Conservation (phyloP, 2,888 invertebrate genomes). For the Oegoconia quadripuncta region DNA sequence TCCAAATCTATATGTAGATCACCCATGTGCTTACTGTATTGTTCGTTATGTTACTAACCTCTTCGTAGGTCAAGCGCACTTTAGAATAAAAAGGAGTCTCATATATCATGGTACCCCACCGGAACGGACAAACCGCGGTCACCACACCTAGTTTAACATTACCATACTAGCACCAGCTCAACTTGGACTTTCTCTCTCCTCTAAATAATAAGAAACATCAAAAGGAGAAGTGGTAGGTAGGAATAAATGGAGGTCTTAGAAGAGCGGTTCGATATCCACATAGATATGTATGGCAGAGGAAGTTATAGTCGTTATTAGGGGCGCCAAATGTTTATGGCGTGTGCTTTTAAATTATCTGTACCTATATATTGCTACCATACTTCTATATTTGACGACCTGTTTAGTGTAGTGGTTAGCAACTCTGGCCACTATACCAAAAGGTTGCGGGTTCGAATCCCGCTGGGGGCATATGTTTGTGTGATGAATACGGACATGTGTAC, state of each 20-base stretch:
- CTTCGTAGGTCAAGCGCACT: slow-evolving; percentile 50
- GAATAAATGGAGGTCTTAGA: slow-evolving; percentile 7
- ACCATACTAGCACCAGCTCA: slow-evolving; percentile 36
- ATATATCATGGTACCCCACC: slow-evolving; percentile 60
- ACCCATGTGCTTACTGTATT: slow-evolving; percentile 1
- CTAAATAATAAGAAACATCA: not conserved
- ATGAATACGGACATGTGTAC: too few relatives aligned
- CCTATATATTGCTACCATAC: too few relatives aligned
- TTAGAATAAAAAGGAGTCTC: slow-evolving; percentile 49
- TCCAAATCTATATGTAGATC: not conserved
- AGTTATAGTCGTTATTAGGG: slow-evolving; percentile 19
- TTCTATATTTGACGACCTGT: too few relatives aligned
- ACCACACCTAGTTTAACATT: slow-evolving; percentile 53
- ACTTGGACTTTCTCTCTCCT: slow-evolving; percentile 22
- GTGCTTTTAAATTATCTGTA: too few relatives aligned
- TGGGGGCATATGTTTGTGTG: too few relatives aligned
- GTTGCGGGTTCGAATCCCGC: too few relatives aligned
- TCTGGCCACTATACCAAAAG: too few relatives aligned
- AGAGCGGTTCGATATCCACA: slow-evolving; percentile 20
- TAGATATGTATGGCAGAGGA: slow-evolving; percentile 26
- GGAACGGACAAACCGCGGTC: slow-evolving; percentile 61
- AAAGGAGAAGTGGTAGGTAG: not conserved
- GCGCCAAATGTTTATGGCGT: slow-evolving; percentile 8
- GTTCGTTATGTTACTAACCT: slow-evolving; percentile 11
- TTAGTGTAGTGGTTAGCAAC: too few relatives aligned